phyloP scores from a whole-genome alignment of 2,113 vertebrate genomes.

The Antigone vipio region DNA sequence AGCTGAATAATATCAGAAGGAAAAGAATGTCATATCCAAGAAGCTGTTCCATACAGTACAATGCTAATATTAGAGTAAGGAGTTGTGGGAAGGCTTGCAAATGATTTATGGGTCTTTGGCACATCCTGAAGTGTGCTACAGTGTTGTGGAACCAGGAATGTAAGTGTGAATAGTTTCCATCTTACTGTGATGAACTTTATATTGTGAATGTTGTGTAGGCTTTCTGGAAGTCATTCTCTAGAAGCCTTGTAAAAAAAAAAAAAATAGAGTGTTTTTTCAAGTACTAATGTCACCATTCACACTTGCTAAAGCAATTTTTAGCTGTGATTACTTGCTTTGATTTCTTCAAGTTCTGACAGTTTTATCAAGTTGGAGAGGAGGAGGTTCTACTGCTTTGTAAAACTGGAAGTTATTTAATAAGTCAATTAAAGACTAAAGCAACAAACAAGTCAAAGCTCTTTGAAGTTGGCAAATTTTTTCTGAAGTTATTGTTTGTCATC shows the following conservation, averaged over 20 bases:
- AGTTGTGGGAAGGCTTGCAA: neutral
- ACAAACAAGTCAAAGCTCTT: neutral
- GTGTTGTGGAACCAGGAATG: neutral
- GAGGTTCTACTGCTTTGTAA: neutral
- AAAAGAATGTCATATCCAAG: no score
- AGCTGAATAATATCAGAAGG: neutral
- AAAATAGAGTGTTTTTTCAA: neutral
- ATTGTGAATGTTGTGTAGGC: neutral
- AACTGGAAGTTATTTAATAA: neutral
- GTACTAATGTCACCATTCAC: neutral
- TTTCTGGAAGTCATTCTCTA: neutral
- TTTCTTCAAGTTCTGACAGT: neutral
- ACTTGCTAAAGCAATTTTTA: neutral
- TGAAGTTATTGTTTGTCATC: neutral
- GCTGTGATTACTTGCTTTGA: neutral
- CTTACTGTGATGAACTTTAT: neutral
- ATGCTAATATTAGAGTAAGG: neutral
- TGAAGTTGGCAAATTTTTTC: neutral
- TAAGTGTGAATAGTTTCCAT: neutral
- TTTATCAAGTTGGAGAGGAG: neutral
- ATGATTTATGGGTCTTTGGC: neutral
- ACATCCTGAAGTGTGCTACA: neutral
- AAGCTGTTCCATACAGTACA: fast-evolving
- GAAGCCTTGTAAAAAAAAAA: neutral
- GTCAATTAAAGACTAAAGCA: neutral